These are phyloP conservation scores for Eulemur macaco DNA, from an alignment of 2,113 vertebrate genomes.

Conservation along the genomic window DNA sequence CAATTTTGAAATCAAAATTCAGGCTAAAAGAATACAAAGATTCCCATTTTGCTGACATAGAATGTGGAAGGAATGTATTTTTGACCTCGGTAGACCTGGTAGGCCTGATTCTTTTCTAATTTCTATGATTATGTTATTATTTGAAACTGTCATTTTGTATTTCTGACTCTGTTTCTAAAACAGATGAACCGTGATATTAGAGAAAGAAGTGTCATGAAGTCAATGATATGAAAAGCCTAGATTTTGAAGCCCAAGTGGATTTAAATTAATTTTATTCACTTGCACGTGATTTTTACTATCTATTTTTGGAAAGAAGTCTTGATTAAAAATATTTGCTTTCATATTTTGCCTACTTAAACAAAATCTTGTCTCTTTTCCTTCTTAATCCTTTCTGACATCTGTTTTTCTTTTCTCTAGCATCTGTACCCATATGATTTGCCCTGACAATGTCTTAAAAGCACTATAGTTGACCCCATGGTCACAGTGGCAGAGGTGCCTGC, in stretches of 20 bases:
- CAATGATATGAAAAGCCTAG: conserved; percentile 27
- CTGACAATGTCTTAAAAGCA: background rate
- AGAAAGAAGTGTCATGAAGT: background rate
- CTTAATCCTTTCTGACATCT: background rate
- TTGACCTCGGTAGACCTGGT: background rate
- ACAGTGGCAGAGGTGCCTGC: background rate
- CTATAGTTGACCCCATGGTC: background rate
- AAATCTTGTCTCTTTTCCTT: background rate
- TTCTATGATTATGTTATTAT: background rate
- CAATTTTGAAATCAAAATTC: background rate
- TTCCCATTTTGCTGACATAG: background rate
- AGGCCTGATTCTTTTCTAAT: background rate
- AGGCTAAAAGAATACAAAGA: background rate
- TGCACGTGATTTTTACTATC: background rate
- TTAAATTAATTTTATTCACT: conserved; percentile 17
- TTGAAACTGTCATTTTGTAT: conserved; percentile 25
- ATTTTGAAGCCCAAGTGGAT: conserved; percentile 9
- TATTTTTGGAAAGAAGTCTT: conserved; percentile 9
- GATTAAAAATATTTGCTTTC: background rate
- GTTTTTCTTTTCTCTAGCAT: background rate
- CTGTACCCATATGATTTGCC: background rate
- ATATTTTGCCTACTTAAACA: background rate
- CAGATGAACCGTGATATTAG: background rate
- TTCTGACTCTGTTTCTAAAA: conserved; percentile 32
- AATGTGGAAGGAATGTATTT: too few relatives aligned